Base-by-base conservation (phyloP, 2,797 vertebrate species). In the Tamandua tetradactyla region DNA sequence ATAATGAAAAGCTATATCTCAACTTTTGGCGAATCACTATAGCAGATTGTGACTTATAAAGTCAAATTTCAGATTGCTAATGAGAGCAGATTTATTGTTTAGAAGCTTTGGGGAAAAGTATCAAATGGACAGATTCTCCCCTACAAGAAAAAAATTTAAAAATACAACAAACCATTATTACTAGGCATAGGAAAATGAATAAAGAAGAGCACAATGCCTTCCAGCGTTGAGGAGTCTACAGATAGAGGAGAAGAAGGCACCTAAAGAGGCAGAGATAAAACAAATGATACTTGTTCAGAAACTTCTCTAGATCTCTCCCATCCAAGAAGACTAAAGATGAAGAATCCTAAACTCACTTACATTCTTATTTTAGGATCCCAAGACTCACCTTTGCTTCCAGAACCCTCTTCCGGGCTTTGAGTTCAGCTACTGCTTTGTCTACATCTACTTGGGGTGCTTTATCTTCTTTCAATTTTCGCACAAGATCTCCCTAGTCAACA, bases 371-470 rank as follows among this genome's bases (percentile, higher is more conserved):
- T 23, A 84, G 42, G 20, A 69, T 57, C 66, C 64, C 79, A 27
- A 37, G 62, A 94, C 97, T 98, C 93, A 99, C 99, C 99, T 99
- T 99, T 13, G 99, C 98, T 98, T 99, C 99, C 72, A 99, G 98
- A 90, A 98, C 96, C 93, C 98, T 99, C 97, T 99, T 99, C 72
- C 99, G 99, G 52, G 99, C 99, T 96, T 99, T 99, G 84, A 99
- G 98, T 91, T 99, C 99, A 68, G 99, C 99, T n/a, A 99, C 99
- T 49, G 99, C 99, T 98, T 98, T 99, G 89, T 98, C 98, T 37
- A 99, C 96, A 87, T 99, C 99, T 78, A 99, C 99, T 75, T 99
- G 99, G 22, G 99, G 99, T 91, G 98, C 99, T 10, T 99, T 99
- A 40, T 99, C 99, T 96, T 99, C 98, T 95, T 99, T 99, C 98